Conservation (phyloP, 1,140 invertebrate species). For the Theocolax elegans region DNA sequence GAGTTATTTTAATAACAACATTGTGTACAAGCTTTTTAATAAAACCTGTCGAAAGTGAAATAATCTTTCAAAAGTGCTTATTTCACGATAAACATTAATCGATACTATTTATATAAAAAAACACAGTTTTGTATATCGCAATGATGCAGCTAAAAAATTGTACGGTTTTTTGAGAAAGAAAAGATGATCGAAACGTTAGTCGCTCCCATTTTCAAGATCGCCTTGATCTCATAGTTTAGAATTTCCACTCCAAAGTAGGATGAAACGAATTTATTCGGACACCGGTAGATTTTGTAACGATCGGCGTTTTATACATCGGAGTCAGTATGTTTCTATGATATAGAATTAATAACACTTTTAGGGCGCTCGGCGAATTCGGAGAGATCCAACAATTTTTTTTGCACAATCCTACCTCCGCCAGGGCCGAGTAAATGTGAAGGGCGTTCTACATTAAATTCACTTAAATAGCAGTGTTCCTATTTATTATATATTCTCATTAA, state of each 20-base stretch:
- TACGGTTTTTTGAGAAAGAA: conserved; percentile 6
- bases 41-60: conserved; percentile 7
- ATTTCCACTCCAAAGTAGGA: conserved; percentile 27
- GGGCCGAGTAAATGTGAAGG: conserved; percentile 22
- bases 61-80: conserved; percentile 17
- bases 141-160: conserved; percentile 4
- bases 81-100: conserved; percentile 7
- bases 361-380: conserved; percentile 20
- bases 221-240: conserved; percentile 42
- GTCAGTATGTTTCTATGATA: conserved; percentile 40
- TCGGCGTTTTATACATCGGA: conserved; percentile 36
- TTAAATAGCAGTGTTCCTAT: conserved; percentile 3
- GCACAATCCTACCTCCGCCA: conserved; percentile 47
- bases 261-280: conserved; percentile 26
- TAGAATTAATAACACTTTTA: conserved; percentile 29
- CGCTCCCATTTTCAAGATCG: conserved; percentile 34
- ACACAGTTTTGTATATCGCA: conserved; percentile 27
- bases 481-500: background rate
- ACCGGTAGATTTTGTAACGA: conserved; percentile 29
- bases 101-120: conserved; percentile 32
- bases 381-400: conserved; percentile 39
- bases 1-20: conserved; percentile 33
- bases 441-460: conserved; percentile 35
- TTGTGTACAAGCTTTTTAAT: conserved; percentile 15
- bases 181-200: conserved; percentile 16